Evolutionary conservation across 2,888 invertebrate genomes (phyloP).

Genomic region (Pollenia amentaria): DNA sequence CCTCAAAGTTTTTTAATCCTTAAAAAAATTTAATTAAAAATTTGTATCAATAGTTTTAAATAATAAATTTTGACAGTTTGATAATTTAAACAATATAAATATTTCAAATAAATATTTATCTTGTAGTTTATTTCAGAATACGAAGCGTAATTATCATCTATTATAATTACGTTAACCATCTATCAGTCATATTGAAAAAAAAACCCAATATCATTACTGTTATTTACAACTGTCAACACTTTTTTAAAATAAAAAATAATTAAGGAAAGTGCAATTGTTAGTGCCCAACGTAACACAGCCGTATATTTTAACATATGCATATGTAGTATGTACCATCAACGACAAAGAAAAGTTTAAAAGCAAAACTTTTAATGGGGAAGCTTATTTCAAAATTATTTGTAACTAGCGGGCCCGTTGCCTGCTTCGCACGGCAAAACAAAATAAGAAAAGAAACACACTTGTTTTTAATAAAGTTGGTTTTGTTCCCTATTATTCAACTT

Average conservation of each 20-base stretch:
- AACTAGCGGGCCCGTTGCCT: no score
- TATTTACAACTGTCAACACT: conserved; percentile 48
- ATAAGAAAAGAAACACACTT: no score
- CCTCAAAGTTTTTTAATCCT: no score
- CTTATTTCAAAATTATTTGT: no score
- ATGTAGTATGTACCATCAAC: neutral
- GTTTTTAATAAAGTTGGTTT: no score
- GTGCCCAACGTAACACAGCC: no score
- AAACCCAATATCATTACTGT: conserved; percentile 11
- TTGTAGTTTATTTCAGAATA: conserved; percentile 1
- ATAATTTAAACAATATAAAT: neutral
- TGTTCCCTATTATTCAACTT: no score
- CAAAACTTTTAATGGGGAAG: no score
- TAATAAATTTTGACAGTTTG: neutral
- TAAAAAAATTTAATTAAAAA: no score
- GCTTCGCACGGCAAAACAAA: no score
- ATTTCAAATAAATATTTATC: neutral
- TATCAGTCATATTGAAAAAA: conserved; percentile 31
- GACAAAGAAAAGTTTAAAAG: neutral
- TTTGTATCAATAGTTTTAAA: no score
- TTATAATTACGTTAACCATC: neutral
- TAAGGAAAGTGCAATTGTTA: neutral
- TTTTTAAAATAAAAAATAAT: conserved; percentile 1
- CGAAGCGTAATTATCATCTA: no score
- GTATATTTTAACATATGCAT: neutral